phyloP scores from a whole-genome alignment of 2,113 vertebrate genomes.

The Lepisosteus osseus region DNA sequence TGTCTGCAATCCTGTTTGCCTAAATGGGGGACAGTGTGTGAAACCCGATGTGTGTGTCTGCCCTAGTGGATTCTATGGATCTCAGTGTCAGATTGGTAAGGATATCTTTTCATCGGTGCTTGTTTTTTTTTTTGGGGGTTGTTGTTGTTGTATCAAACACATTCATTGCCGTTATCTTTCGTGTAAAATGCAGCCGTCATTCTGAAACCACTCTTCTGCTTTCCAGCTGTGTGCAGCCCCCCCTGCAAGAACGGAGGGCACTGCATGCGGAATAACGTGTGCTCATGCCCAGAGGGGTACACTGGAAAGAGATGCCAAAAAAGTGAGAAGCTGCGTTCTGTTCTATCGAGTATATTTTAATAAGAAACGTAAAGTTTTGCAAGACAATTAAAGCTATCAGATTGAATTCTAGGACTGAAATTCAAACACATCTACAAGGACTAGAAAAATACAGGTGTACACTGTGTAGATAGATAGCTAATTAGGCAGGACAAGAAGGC shows the following conservation, averaged over 20 bases:
- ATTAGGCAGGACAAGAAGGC: too few relatives aligned
- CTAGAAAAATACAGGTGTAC: too few relatives aligned
- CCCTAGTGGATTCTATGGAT: slow-evolving; percentile 84
- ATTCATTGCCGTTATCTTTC: not conserved
- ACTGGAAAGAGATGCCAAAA: slow-evolving; percentile 82
- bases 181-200: not conserved
- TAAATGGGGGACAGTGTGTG: slow-evolving; percentile 83
- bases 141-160: not conserved
- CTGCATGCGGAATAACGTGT: slow-evolving; percentile 85
- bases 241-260: slow-evolving; percentile 88
- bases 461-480: too few relatives aligned
- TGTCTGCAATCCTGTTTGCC: slow-evolving; percentile 78
- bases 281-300: slow-evolving; percentile 78
- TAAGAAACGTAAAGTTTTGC: too few relatives aligned
- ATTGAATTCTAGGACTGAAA: too few relatives aligned
- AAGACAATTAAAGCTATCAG: too few relatives aligned
- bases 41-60: slow-evolving; percentile 80
- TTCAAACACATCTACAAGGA: too few relatives aligned
- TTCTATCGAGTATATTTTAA: too few relatives aligned
- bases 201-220: slow-evolving; percentile 27
- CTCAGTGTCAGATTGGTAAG: slow-evolving; percentile 85
- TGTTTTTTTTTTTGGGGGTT: not conserved
- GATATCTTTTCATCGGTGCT: slow-evolving; percentile 5
- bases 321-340: slow-evolving; percentile 64
- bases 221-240: slow-evolving; percentile 80